Conservation (phyloP, 1,140 invertebrate species). For the Zaprionus africanus region DNA sequence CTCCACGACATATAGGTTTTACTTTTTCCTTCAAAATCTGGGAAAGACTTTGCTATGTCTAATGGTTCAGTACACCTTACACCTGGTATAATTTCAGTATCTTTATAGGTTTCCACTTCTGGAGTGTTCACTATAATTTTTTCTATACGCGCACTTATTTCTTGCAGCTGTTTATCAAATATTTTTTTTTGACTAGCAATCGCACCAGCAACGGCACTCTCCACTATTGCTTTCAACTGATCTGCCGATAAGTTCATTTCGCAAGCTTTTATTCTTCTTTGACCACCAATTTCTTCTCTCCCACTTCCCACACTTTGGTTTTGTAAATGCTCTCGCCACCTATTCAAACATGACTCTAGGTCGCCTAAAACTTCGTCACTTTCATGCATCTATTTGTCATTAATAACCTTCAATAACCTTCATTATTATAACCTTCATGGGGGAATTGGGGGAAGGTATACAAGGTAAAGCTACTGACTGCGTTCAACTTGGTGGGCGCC, state of each 20-base stretch:
- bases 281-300: not conserved
- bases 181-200: not conserved
- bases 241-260: not conserved
- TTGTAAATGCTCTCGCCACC: not conserved
- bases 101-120: not conserved
- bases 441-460: too few relatives aligned
- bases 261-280: not conserved
- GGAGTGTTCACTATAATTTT: not conserved
- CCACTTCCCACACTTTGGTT: not conserved
- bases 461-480: too few relatives aligned
- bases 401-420: not conserved
- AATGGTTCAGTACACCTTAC: not conserved
- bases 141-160: not conserved
- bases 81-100: not conserved
- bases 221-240: not conserved
- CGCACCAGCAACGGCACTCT: too few relatives aligned
- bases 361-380: not conserved
- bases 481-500: too few relatives aligned
- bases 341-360: not conserved
- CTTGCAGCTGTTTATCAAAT: not conserved
- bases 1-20: too few relatives aligned
- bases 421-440: too few relatives aligned
- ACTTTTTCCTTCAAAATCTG: too few relatives aligned
- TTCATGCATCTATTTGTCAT: too few relatives aligned
- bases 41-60: too few relatives aligned